Conservation (phyloP, 2,888 invertebrate species). For the Adelphocoris suturalis region DNA sequence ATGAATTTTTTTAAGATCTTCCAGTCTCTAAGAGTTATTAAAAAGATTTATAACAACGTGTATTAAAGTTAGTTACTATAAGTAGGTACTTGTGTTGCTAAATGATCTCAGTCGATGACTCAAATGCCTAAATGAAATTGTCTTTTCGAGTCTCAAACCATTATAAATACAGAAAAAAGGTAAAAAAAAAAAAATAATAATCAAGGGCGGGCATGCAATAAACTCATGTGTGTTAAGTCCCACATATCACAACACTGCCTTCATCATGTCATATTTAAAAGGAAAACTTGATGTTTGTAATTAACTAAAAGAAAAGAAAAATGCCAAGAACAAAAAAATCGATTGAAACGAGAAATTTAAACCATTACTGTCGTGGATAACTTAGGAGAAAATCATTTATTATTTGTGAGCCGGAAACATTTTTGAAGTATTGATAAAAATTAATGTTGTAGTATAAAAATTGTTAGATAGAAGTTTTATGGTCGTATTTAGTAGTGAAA, state of each 20-base stretch:
- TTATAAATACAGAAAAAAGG: background rate
- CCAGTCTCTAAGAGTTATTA: constrained; percentile 50
- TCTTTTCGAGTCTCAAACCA: constrained; percentile 46
- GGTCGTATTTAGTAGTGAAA: constrained; percentile 35
- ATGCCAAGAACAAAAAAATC: constrained; percentile 16
- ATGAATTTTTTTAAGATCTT: constrained; percentile 63
- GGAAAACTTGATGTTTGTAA: constrained; percentile 32
- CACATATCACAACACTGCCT: constrained; percentile 71
- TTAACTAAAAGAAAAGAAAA: background rate
- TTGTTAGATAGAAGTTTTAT: constrained; percentile 33
- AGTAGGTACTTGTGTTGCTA: constrained; percentile 60
- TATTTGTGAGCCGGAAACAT: constrained; percentile 46
- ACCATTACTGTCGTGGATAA: background rate
- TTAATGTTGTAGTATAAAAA: background rate
- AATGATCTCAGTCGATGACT: constrained; percentile 69
- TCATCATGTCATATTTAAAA: constrained; percentile 56
- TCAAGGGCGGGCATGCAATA: constrained; percentile 66
- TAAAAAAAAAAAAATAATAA: background rate
- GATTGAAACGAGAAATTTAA: constrained; percentile 1
- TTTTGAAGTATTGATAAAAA: constrained; percentile 26
- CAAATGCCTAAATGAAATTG: constrained; percentile 63
- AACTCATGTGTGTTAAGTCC: constrained; percentile 58
- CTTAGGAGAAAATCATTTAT: background rate
- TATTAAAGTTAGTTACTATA: constrained; percentile 57
- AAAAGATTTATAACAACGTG: constrained; percentile 2